phyloP scores from a whole-genome alignment of 2,888 invertebrate genomes.

The Calliscelio sp. region DNA sequence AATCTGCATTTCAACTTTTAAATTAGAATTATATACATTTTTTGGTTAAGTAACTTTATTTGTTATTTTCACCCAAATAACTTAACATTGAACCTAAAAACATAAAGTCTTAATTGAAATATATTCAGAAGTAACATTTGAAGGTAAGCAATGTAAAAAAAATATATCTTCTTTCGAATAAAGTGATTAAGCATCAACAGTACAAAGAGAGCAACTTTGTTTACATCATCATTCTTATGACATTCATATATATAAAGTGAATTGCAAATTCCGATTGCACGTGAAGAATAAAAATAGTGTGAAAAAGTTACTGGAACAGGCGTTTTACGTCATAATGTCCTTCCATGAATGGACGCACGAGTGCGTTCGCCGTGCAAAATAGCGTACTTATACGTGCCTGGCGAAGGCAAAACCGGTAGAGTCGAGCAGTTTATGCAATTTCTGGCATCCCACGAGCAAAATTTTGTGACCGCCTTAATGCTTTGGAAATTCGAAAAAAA shows the following conservation, averaged over 20 bases:
- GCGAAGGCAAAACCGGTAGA: constrained; percentile 70
- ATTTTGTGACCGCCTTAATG: constrained; percentile 47
- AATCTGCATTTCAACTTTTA: no score
- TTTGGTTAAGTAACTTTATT: no score
- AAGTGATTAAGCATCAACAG: background rate
- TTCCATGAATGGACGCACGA: constrained; percentile 79
- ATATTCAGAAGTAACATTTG: no score
- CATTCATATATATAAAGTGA: constrained; percentile 31
- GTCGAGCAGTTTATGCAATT: constrained; percentile 67
- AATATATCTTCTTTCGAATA: background rate
- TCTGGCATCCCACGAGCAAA: constrained; percentile 59
- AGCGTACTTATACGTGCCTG: constrained; percentile 56
- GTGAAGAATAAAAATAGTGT: constrained; percentile 52
- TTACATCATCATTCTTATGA: constrained; percentile 13
- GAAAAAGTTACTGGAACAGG: constrained; percentile 67
- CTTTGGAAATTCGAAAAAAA: constrained; percentile 17
- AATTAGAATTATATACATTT: no score
- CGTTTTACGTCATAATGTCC: constrained; percentile 73
- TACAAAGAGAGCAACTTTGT: no score
- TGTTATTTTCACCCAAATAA: no score
- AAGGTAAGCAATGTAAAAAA: no score
- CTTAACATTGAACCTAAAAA: no score
- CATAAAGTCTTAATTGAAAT: no score
- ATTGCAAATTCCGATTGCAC: constrained; percentile 34
- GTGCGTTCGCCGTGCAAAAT: constrained; percentile 71